Conservation (phyloP, 1,140 invertebrate species). For the Dendroctonus ponderosae region DNA sequence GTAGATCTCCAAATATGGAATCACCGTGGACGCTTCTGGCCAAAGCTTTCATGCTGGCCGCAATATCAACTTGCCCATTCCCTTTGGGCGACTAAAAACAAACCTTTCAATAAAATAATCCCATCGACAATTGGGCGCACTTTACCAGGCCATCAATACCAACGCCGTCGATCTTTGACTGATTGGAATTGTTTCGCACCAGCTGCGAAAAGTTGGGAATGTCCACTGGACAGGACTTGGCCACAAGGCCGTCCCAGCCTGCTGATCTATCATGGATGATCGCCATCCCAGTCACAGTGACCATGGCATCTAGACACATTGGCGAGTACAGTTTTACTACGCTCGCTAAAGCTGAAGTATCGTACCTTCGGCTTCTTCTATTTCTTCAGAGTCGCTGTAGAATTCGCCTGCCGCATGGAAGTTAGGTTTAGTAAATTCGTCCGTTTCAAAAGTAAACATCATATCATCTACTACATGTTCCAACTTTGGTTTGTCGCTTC, state of each 20-base stretch:
- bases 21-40: slow-evolving; percentile 83
- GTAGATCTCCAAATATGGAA: slow-evolving; percentile 78
- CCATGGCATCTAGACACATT: slow-evolving; percentile 12
- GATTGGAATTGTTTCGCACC: slow-evolving; percentile 12
- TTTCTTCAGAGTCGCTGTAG: slow-evolving; percentile 17
- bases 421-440: slow-evolving; percentile 2
- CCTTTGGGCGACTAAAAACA: slow-evolving; percentile 38
- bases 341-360: background rate
- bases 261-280: slow-evolving; percentile 5
- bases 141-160: slow-evolving; percentile 18
- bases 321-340: background rate
- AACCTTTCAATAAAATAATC: background rate
- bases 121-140: too few relatives aligned
- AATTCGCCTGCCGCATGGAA: slow-evolving; percentile 5
- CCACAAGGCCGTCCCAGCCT: background rate
- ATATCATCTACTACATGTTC: slow-evolving; percentile 12
- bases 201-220: slow-evolving; percentile 23
- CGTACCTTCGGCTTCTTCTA: slow-evolving; percentile 27
- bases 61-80: slow-evolving; percentile 66
- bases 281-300: slow-evolving; percentile 4
- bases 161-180: slow-evolving; percentile 5
- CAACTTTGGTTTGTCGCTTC: slow-evolving; percentile 4
- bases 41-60: slow-evolving; percentile 81
- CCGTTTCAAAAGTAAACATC: slow-evolving; percentile 25
- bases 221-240: slow-evolving; percentile 30